A percentile compares a stretch with the other conserved stretches of the same genome.
phyloP scores from a whole-genome alignment of 2,888 invertebrate species.

The Chymomyza amoena region DNA sequence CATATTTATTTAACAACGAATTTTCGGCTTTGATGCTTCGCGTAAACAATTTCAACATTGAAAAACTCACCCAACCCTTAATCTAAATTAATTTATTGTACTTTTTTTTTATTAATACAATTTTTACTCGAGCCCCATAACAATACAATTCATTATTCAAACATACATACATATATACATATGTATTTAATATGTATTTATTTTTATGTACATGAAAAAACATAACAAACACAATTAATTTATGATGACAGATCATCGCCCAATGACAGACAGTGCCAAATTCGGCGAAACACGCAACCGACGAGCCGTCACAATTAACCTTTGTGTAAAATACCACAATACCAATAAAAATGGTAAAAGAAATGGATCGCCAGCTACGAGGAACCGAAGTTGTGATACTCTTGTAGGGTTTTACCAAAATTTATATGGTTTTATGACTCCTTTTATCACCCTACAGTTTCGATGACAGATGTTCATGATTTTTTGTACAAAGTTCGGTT shows the following conservation, averaged over 20 bases:
- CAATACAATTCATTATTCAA: neutral
- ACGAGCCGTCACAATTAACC: neutral
- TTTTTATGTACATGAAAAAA: constrained; percentile 1
- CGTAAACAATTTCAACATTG: no score
- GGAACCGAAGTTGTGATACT: neutral
- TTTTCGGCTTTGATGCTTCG: no score
- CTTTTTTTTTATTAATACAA: neutral
- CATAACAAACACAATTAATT: constrained; percentile 48
- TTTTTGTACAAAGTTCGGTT: no score
- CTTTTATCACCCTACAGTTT: no score
- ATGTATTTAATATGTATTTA: constrained; percentile 1
- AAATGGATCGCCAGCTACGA: neutral
- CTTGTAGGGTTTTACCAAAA: neutral
- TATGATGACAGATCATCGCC: constrained; percentile 53
- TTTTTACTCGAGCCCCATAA: neutral
- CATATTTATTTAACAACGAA: no score
- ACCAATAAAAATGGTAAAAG: neutral
- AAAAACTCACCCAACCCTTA: neutral
- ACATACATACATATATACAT: neutral
- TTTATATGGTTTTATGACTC: no score
- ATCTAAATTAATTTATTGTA: neutral
- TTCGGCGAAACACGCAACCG: constrained; percentile 8
- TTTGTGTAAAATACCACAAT: neutral
- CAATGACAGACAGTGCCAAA: constrained; percentile 37
- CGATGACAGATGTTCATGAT: no score